Evolutionary conservation across 2,888 invertebrate species (phyloP).

Genomic region (Xylophagus ater): DNA sequence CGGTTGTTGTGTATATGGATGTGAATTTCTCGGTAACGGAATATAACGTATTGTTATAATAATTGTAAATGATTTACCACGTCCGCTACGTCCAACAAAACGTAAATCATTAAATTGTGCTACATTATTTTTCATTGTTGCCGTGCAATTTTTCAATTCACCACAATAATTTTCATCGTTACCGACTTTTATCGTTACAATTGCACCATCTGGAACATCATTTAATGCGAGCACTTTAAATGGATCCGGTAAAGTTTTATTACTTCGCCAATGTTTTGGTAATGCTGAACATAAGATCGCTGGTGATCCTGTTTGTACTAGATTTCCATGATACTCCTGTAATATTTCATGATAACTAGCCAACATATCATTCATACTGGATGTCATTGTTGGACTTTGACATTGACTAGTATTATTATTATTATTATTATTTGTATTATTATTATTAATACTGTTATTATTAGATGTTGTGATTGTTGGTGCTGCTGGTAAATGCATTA

Average conservation of each 20-base stretch:
- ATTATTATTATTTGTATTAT: slow-evolving; percentile 7
- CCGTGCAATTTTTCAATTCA: slow-evolving; percentile 84
- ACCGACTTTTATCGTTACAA: slow-evolving; percentile 88
- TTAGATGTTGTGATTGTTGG: slow-evolving; percentile 32
- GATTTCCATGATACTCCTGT: slow-evolving; percentile 82
- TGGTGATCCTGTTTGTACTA: slow-evolving; percentile 90
- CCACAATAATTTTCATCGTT: slow-evolving; percentile 98
- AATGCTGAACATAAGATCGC: slow-evolving; percentile 88
- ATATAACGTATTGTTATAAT: slow-evolving; percentile 94
- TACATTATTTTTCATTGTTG: slow-evolving; percentile 94
- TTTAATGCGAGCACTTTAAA: slow-evolving; percentile 93
- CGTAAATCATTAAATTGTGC: slow-evolving; percentile 98
- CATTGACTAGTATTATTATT: slow-evolving; percentile 29
- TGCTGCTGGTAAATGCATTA: slow-evolving; percentile 36
- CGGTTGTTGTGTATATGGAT: too few species aligned
- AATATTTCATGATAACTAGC: slow-evolving; percentile 65
- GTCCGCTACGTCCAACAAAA: slow-evolving; percentile 93
- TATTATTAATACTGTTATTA: slow-evolving; percentile 13
- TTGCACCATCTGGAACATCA: slow-evolving; percentile 87
- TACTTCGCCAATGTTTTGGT: slow-evolving; percentile 94
- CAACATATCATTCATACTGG: slow-evolving; percentile 63
- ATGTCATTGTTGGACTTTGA: slow-evolving; percentile 37
- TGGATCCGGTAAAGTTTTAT: slow-evolving; percentile 91
- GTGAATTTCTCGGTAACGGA: too few species aligned
- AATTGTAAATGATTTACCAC: slow-evolving; percentile 92